A percentile compares a stretch with the other conserved stretches of the same genome.
phyloP scores from a whole-genome alignment of 1,140 invertebrate species.

The Caenorhabditis tropicalis region DNA sequence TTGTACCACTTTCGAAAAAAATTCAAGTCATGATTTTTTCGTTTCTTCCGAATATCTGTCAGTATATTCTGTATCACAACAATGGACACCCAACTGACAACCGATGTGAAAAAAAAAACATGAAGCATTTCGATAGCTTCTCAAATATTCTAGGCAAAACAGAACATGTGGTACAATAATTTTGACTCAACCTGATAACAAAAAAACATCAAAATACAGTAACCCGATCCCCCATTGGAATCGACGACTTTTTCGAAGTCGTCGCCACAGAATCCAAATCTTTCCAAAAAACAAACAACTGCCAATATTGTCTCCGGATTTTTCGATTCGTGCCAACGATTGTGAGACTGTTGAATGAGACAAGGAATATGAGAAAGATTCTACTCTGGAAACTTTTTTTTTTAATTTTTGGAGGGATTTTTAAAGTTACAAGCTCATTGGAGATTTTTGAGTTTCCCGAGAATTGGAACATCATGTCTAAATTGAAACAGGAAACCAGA shows the following conservation, averaged over 20 bases:
- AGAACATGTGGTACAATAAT: no score
- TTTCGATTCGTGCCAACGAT: background rate
- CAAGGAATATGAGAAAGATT: background rate
- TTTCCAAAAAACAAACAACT: background rate
- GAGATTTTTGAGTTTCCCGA: background rate
- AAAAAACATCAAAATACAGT: background rate
- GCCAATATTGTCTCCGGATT: background rate
- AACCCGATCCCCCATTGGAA: background rate
- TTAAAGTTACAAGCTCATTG: background rate
- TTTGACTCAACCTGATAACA: no score
- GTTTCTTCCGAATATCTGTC: no score
- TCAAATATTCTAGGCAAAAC: no score
- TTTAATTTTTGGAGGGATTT: no score
- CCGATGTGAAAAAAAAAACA: no score
- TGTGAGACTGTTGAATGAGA: background rate
- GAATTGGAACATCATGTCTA: slow-evolving; percentile 13
- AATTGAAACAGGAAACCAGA: background rate
- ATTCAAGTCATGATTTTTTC: no score
- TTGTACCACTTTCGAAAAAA: no score
- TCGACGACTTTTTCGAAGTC: background rate
- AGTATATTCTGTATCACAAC: no score
- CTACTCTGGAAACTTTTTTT: background rate
- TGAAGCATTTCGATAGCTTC: no score
- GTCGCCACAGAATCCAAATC: background rate
- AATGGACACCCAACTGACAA: no score